Base-by-base conservation (phyloP, 2,113 vertebrate genomes). In the Anoplopoma fimbria region DNA sequence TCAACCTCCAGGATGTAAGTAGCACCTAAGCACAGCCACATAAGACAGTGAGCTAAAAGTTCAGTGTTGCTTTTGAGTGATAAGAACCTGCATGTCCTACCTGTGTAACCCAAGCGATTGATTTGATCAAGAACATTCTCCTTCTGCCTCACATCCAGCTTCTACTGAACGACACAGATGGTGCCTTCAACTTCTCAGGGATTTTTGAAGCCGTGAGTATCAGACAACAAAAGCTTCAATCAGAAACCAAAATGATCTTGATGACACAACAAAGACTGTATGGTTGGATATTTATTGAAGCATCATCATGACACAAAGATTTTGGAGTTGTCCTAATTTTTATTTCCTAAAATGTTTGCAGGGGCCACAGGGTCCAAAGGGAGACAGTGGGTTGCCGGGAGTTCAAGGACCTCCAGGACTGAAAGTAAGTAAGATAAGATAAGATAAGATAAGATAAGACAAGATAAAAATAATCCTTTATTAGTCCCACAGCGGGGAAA, bases 281-380 rank as follows among this genome's bases (percentile, higher is more conserved):
- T n/a, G n/a, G n/a, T n/a, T n/a, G n/a, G n/a, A n/a, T n/a, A n/a
- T n/a, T n/a, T n/a, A n/a, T n/a, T n/a, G n/a, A n/a, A n/a, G n/a
- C n/a, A n/a, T n/a, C n/a, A n/a, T n/a, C n/a, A n/a, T n/a, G n/a
- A n/a, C n/a, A n/a, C n/a, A n/a, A n/a, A n/a, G n/a, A n/a, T 9
- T 49, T 9, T 51, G 6, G 14, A 13, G 13, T 31, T 68, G 25
- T 25, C 14, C 5, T 61, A 2, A 21, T 58, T 40, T 47, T 21
- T 51, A 23, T 84, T 69, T 61, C 2, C 21, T 72, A 4, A 53
- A n/a, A 58, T 85, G 38, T 64, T 70, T 69, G 25, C 76, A 99
- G 97, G 97, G 96, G 1, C 95, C 96, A 0, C 94, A 21, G 67
- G 97, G 97, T 92, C 96, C 93, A 0, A 98, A 97, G 81, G 98